Percentiles rank a stretch among this genome's conserved stretches.
Conservation (phyloP, 2,797 vertebrate species). For the Lepilemur septentrionalis region DNA sequence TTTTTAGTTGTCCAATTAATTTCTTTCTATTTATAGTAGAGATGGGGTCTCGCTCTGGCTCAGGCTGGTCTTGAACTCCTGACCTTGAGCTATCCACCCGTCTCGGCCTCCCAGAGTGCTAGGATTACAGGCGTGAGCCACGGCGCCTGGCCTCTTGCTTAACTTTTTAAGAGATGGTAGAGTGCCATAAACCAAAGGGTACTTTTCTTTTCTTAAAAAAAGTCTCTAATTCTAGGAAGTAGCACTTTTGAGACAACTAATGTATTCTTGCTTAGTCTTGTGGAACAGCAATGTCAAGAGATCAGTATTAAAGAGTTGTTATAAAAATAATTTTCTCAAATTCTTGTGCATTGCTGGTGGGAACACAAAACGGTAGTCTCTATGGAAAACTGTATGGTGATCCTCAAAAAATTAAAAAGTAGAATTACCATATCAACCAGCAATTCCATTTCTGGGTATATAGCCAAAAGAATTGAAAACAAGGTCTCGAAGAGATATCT, state of each 20-base stretch:
- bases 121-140: too few relatives aligned
- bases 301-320: neutral
- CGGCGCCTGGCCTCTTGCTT: neutral
- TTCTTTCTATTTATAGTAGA: neutral
- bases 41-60: neutral
- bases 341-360: neutral
- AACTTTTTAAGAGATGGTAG: neutral
- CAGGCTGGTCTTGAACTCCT: too few relatives aligned
- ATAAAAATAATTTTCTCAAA: neutral
- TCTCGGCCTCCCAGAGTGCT: too few relatives aligned
- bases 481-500: neutral
- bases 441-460: neutral
- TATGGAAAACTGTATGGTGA: neutral
- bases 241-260: neutral
- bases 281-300: neutral
- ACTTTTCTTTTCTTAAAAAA: neutral
- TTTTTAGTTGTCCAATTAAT: too few relatives aligned
- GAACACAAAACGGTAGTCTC: neutral
- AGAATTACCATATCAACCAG: neutral
- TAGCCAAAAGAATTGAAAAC: neutral
- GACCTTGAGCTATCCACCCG: too few relatives aligned
- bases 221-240: neutral
- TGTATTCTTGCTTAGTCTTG: neutral
- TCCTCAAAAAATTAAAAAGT: slow-evolving; percentile 35
- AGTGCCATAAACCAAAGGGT: neutral